Evolutionary conservation across 1,140 invertebrate genomes (phyloP).

Genomic region (Thaumatotibia leucotreta): DNA sequence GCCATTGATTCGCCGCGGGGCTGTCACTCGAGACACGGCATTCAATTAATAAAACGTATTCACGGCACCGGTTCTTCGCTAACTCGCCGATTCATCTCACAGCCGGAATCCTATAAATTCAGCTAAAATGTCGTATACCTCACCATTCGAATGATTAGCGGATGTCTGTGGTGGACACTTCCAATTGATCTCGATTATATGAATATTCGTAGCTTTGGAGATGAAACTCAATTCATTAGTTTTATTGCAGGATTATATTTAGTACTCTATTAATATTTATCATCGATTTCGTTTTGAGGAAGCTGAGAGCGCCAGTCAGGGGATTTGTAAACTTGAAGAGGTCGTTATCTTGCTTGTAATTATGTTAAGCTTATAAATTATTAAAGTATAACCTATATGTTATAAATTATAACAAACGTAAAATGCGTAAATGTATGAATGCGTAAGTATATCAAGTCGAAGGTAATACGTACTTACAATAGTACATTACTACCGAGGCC

Average conservation of each 20-base stretch:
- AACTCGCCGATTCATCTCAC: slow-evolving; percentile 5
- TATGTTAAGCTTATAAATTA: too few species aligned
- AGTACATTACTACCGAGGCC: too few species aligned
- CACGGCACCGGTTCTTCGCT: slow-evolving; percentile 2
- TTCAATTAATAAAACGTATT: slow-evolving; percentile 14
- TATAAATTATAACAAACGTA: too few species aligned
- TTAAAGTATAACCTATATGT: too few species aligned
- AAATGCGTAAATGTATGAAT: too few species aligned
- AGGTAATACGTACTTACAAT: too few species aligned
- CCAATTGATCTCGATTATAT: slow-evolving; percentile 28
- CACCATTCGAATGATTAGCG: slow-evolving; percentile 40
- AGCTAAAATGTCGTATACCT: slow-evolving; percentile 6
- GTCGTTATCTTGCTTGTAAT: too few species aligned
- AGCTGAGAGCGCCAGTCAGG: not conserved
- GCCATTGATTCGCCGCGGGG: not conserved
- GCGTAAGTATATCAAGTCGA: too few species aligned
- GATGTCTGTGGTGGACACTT: slow-evolving; percentile 38
- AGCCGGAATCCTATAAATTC: slow-evolving; percentile 8
- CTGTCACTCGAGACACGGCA: not conserved
- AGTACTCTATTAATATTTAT: not conserved
- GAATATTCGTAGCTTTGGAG: slow-evolving; percentile 14
- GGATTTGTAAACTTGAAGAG: too few species aligned
- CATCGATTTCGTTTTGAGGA: not conserved
- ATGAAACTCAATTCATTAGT: slow-evolving; percentile 13
- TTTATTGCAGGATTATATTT: slow-evolving; percentile 21